Percentiles rank a stretch among this genome's conserved stretches.
Evolutionary conservation across 2,113 vertebrate genomes (phyloP).

Genomic region (Bos javanicus): DNA sequence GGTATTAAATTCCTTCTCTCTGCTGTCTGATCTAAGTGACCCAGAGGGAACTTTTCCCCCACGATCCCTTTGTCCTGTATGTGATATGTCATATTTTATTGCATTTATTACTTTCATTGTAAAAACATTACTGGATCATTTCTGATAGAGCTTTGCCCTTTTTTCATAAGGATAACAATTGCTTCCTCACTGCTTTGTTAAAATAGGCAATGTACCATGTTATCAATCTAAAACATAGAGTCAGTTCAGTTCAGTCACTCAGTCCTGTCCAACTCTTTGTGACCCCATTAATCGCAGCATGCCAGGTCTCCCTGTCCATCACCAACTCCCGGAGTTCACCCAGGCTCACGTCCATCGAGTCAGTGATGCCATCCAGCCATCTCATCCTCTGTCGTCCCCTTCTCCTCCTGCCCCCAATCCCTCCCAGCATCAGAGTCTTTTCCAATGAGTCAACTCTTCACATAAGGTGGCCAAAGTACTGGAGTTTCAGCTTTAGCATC

Average conservation of each 20-base stretch:
- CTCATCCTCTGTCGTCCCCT: too few relatives aligned
- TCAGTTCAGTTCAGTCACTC: too few relatives aligned
- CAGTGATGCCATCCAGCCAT: too few relatives aligned
- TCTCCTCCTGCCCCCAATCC: too few relatives aligned
- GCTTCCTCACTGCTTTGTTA: background rate
- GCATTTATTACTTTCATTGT: background rate
- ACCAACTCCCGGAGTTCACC: too few relatives aligned
- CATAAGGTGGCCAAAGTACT: too few relatives aligned
- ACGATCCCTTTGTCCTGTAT: background rate
- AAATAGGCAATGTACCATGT: background rate
- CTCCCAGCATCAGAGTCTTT: too few relatives aligned
- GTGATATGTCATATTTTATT: background rate
- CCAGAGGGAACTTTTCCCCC: background rate
- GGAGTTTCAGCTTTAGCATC: too few relatives aligned
- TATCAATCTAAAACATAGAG: background rate
- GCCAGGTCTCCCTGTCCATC: too few relatives aligned
- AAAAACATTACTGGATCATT: background rate
- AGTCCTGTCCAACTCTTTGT: too few relatives aligned
- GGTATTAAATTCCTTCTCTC: background rate
- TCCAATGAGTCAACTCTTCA: fast-evolving
- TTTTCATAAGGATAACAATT: background rate
- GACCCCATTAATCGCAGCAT: too few relatives aligned
- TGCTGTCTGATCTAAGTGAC: background rate
- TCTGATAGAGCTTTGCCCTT: background rate
- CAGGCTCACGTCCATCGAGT: too few relatives aligned